These are phyloP conservation scores for Rachycentron canadum DNA, from an alignment of 2,797 vertebrate species.

Conservation along the genomic window DNA sequence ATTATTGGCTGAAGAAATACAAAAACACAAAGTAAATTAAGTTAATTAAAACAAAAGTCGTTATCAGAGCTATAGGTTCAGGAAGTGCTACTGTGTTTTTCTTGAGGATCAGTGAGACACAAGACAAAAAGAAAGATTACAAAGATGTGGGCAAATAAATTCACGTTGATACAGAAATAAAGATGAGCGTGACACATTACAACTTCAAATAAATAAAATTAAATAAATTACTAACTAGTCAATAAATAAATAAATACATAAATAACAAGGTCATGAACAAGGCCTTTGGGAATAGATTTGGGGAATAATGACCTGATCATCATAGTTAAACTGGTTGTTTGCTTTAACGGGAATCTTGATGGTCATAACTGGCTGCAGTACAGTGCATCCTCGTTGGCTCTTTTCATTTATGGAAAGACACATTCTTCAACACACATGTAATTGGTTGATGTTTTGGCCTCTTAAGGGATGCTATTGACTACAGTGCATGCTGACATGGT, in stretches of 20 bases:
- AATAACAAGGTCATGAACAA: slow-evolving; percentile 82
- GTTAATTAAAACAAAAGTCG: slow-evolving; percentile 66
- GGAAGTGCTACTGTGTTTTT: slow-evolving; percentile 79
- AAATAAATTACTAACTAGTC: slow-evolving; percentile 87
- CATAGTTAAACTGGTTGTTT: slow-evolving; percentile 62
- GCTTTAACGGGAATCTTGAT: slow-evolving; percentile 58
- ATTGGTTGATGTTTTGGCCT: slow-evolving; percentile 62
- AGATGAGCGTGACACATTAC: slow-evolving; percentile 73
- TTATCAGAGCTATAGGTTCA: slow-evolving; percentile 65
- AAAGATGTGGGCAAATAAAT: slow-evolving; percentile 69
- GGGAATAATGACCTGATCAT: slow-evolving; percentile 55
- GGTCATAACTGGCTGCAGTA: slow-evolving; percentile 64
- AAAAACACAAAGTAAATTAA: slow-evolving; percentile 57
- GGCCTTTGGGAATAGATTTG: slow-evolving; percentile 62
- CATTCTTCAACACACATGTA: slow-evolving; percentile 67
- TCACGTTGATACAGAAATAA: slow-evolving; percentile 79
- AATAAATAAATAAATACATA: slow-evolving; percentile 93
- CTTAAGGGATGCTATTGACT: slow-evolving; percentile 68
- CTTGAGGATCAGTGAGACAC: slow-evolving; percentile 66
- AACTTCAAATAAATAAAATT: slow-evolving; percentile 88
- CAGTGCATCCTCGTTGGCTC: slow-evolving; percentile 64
- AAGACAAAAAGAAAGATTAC: slow-evolving; percentile 61
- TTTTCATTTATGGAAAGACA: slow-evolving; percentile 54
- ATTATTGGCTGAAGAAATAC: slow-evolving; percentile 53
- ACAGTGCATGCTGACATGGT: slow-evolving; percentile 70